A percentile compares a stretch with the other conserved stretches of the same genome.
Evolutionary conservation across 2,888 invertebrate genomes (phyloP).

Genomic region (Reticulitermes lucifugus): DNA sequence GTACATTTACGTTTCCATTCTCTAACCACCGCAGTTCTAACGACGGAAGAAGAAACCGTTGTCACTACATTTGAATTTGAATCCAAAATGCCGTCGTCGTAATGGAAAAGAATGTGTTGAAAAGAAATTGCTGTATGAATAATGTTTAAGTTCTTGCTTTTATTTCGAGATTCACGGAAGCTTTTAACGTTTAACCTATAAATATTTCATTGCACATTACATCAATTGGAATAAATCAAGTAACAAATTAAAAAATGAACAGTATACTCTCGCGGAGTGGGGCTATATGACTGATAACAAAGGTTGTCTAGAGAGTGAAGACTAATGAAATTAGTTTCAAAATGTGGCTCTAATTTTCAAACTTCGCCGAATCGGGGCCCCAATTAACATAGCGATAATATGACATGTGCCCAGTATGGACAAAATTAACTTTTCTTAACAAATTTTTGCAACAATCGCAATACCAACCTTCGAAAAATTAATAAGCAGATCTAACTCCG

Average conservation of each 20-base stretch:
- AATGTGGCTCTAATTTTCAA: not conserved
- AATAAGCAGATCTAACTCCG: too few species aligned
- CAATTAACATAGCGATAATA: too few species aligned
- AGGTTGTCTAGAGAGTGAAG: not conserved
- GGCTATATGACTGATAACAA: not conserved
- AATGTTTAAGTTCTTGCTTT: not conserved
- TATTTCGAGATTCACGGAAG: not conserved
- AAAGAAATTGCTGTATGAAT: not conserved
- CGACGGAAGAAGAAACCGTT: not conserved
- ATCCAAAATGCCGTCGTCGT: not conserved
- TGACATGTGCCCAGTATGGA: too few species aligned
- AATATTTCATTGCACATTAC: not conserved
- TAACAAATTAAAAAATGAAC: not conserved
- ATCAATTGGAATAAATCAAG: not conserved
- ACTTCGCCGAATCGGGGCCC: too few species aligned
- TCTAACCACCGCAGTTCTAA: too few species aligned
- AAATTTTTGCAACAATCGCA: too few species aligned
- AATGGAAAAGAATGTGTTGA: not conserved
- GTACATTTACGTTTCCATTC: not conserved
- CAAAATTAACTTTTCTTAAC: too few species aligned
- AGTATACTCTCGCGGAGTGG: not conserved
- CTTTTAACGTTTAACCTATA: not conserved
- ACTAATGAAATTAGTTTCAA: not conserved
- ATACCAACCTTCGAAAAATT: too few species aligned
- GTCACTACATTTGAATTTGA: not conserved